phyloP scores from a whole-genome alignment of 2,888 invertebrate genomes.

The Clusia tigrina region DNA sequence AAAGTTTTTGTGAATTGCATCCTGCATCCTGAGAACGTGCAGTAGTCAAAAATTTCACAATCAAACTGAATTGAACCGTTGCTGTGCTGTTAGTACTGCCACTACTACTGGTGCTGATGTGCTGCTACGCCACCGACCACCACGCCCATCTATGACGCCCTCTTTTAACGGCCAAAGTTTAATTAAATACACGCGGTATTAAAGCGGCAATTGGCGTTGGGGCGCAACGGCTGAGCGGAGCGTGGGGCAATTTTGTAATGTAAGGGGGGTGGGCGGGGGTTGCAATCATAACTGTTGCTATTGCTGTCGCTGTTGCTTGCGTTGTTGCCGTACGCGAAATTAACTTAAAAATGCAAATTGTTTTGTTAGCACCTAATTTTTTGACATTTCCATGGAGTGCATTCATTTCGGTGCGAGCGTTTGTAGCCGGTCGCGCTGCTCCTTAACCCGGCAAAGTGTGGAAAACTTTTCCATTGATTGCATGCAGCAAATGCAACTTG shows the following conservation, averaged over 20 bases:
- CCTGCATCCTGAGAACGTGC: background rate
- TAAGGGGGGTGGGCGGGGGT: background rate
- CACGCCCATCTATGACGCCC: background rate
- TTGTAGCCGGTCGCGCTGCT: background rate
- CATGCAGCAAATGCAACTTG: conserved; percentile 26
- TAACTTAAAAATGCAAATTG: conserved; percentile 62
- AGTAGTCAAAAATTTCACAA: conserved; percentile 39
- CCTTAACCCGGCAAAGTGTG: conserved; percentile 16
- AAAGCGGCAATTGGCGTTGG: conserved; percentile 32
- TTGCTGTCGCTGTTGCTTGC: conserved; percentile 1
- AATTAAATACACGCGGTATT: conserved; percentile 54
- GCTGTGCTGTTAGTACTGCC: background rate
- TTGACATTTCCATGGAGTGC: conserved; percentile 41
- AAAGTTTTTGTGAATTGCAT: background rate
- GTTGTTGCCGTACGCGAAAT: conserved; percentile 37
- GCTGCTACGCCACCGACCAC: conserved; percentile 11
- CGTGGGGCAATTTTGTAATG: background rate
- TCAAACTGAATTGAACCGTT: conserved; percentile 42
- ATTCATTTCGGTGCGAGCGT: too few relatives aligned
- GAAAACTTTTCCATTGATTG: conserved; percentile 23
- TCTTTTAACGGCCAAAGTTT: conserved; percentile 60
- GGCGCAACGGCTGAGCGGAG: background rate
- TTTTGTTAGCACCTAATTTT: conserved; percentile 63
- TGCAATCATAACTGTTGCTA: conserved; percentile 31
- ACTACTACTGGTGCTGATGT: conserved; percentile 2